phyloP scores from a whole-genome alignment of 2,888 invertebrate genomes.

The Xiphydria camelus region DNA sequence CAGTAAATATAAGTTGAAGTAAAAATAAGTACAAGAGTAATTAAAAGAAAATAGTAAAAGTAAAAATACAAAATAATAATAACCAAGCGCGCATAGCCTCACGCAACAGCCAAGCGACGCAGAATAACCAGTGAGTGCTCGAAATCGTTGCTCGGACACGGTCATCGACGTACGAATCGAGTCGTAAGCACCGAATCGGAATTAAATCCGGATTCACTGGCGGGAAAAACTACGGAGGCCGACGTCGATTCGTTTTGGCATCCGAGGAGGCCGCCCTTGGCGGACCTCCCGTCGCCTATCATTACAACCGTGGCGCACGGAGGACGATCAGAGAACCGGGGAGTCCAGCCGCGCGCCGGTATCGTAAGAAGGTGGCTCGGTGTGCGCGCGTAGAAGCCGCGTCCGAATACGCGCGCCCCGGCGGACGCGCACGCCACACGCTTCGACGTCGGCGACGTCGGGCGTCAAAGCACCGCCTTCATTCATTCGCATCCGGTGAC shows the following conservation, averaged over 20 bases:
- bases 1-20: no score
- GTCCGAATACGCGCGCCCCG: not conserved
- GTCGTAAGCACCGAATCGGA: not conserved
- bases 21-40: no score
- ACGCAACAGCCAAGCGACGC: no score
- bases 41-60: no score
- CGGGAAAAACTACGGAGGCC: slow-evolving; percentile 2
- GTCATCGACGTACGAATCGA: no score
- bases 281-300: slow-evolving; percentile 41
- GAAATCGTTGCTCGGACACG: no score
- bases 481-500: slow-evolving; percentile 42
- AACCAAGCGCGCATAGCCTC: no score
- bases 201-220: not conserved
- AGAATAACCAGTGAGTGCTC: no score
- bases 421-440: slow-evolving; percentile 19
- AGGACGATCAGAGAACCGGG: slow-evolving; percentile 36
- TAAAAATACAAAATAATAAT: no score
- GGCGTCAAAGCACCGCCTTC: slow-evolving; percentile 37
- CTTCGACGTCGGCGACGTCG: no score
- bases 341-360: slow-evolving; percentile 14
- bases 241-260: slow-evolving; percentile 40
- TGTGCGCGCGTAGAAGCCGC: not conserved
- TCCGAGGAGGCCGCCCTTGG: slow-evolving; percentile 36
- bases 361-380: not conserved
- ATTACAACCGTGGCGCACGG: slow-evolving; percentile 33